phyloP scores from a whole-genome alignment of 2,888 invertebrate genomes.

The Phalera bucephala region DNA sequence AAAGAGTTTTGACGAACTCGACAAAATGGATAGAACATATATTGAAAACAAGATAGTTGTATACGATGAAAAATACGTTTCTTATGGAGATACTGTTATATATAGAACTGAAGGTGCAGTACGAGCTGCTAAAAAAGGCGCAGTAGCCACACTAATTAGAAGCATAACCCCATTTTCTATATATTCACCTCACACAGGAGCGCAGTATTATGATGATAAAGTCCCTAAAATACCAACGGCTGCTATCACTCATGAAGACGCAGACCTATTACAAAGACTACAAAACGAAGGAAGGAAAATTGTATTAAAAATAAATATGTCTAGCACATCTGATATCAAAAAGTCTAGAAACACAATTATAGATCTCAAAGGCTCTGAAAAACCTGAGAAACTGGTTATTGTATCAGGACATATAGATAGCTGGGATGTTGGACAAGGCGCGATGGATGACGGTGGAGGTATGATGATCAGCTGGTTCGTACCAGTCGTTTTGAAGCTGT shows the following conservation, averaged over 20 bases:
- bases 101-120: constrained; percentile 86
- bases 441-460: constrained; percentile 94
- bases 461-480: constrained; percentile 91
- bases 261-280: constrained; percentile 86
- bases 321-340: constrained; percentile 78
- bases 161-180: constrained; percentile 90
- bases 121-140: constrained; percentile 87
- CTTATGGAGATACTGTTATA: constrained; percentile 85
- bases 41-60: constrained; percentile 89
- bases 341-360: constrained; percentile 87
- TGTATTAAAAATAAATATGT: constrained; percentile 83
- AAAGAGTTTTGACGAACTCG: constrained; percentile 86
- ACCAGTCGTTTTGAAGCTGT: constrained; percentile 84
- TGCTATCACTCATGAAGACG: constrained; percentile 90
- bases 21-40: constrained; percentile 61
- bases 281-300: constrained; percentile 73
- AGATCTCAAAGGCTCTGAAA: constrained; percentile 84
- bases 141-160: constrained; percentile 87
- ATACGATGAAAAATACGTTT: constrained; percentile 85
- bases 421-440: constrained; percentile 94
- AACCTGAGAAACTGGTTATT: constrained; percentile 83
- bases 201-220: constrained; percentile 82
- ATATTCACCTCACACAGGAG: constrained; percentile 89
- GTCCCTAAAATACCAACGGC: constrained; percentile 87
- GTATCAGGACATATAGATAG: constrained; percentile 93